Conservation (phyloP, 1,140 invertebrate genomes). For the Orchesella cincta region DNA sequence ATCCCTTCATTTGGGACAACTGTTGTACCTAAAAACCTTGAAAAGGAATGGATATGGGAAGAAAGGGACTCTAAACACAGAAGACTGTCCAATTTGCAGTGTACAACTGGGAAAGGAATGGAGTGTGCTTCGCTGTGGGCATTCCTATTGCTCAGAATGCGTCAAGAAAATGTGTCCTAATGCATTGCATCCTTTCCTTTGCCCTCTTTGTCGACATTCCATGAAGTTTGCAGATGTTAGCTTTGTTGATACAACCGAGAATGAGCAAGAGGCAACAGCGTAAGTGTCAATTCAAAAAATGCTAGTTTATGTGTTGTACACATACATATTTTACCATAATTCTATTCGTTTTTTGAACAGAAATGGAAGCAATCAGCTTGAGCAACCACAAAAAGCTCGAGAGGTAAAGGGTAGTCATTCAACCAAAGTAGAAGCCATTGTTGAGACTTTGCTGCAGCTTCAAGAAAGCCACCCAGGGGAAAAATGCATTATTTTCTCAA, state of each 20-base stretch:
- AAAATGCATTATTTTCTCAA: constrained; percentile 75
- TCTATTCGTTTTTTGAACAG: too few relatives aligned
- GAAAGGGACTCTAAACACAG: constrained; percentile 59
- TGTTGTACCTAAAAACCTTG: constrained; percentile 62
- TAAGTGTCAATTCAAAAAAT: too few relatives aligned
- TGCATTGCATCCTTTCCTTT: constrained; percentile 54
- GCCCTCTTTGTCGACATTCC: constrained; percentile 68
- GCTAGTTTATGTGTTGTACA: too few relatives aligned
- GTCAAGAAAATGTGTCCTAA: constrained; percentile 54
- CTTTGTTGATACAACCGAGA: constrained; percentile 61
- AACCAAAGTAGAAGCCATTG: constrained; percentile 71
- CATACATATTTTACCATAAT: too few relatives aligned
- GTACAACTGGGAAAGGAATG: constrained; percentile 63
- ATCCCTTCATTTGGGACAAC: constrained; percentile 59
- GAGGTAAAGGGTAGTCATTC: constrained; percentile 65
- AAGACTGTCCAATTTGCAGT: constrained; percentile 73
- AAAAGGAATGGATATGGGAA: constrained; percentile 57
- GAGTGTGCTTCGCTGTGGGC: constrained; percentile 70
- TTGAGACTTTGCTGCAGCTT: constrained; percentile 64
- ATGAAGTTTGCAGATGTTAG: constrained; percentile 63
- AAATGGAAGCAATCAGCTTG: too few relatives aligned
- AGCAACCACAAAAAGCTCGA: constrained; percentile 2
- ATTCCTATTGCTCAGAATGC: constrained; percentile 69
- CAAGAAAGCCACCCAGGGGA: constrained; percentile 61
- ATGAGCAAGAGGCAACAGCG: constrained; percentile 7